Base-by-base conservation (phyloP, 2,113 vertebrate species). In the Gobius niger region DNA sequence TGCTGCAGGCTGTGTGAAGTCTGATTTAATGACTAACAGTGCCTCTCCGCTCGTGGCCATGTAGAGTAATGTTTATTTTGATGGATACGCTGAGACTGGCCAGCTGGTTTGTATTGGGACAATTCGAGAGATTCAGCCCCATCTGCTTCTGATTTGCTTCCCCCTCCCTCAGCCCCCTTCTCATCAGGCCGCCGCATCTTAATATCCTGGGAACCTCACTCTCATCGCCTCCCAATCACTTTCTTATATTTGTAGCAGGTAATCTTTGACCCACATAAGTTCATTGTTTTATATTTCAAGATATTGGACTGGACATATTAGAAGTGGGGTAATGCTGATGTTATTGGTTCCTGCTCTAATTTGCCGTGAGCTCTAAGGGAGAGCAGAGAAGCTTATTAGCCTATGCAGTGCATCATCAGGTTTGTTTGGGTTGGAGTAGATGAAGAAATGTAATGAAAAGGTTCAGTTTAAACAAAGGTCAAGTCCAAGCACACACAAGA, bases 41-140 rank as follows among this genome's bases (percentile, higher is more conserved):
- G 81, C 83, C 11, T 52, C 69, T 72, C 78, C 77, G 82, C 90
- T 90, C 67, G 77, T 89, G 83, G 89, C 88, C 82, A 88, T 87
- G 75, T 59, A 80, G 83, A 77, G 87, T 60, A 87, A 89, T 91
- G 90, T 92, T 93, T 92, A 89, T 92, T 92, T 92, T 91, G 88
- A 92, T 87, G 87, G 87, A 90, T 90, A 87, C 90, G 90, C 88
- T 87, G 91, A 91, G 81, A 88, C 76, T 12, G 19, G 84, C 83
- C 93, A 94, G 94, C 92, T 95, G 94, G 79, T 93, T 95, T 76
- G 80, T 91, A 79, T 94, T 92, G 87, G 71, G 87, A 91, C 89
- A 90, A 75, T 76, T 92, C 85, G 79, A 18, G 86, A 90, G 82
- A 92, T 89, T 89, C 59, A 67, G 89, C 76, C 61, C 67, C 92